These are phyloP conservation scores for Hypomesus transpacificus DNA, from an alignment of 2,113 vertebrate genomes.

Conservation along the genomic window DNA sequence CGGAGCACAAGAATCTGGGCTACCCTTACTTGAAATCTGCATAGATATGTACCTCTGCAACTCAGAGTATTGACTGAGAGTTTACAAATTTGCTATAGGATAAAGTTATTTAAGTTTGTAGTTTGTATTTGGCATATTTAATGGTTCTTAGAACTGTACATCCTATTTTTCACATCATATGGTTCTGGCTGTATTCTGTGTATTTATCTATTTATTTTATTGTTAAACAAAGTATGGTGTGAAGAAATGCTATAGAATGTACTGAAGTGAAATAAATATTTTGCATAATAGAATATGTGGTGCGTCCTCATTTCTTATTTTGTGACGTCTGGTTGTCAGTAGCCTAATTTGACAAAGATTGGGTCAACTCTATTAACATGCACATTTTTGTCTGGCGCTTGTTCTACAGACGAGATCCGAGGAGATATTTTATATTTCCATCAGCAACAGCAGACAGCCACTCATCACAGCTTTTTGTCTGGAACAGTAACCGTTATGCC, in stretches of 20 bases:
- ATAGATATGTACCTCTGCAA: conserved; percentile 23
- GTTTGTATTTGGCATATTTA: background rate
- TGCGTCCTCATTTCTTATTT: background rate
- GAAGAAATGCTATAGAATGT: conserved; percentile 38
- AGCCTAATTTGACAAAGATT: no score
- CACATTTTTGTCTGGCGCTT: no score
- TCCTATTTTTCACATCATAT: conserved; percentile 25
- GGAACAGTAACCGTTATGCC: no score
- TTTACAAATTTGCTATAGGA: conserved; percentile 37
- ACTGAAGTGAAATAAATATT: conserved; percentile 61
- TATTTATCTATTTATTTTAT: conserved; percentile 59
- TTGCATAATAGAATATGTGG: conserved; percentile 56
- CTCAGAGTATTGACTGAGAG: conserved; percentile 22
- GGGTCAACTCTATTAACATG: no score
- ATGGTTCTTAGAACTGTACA: conserved; percentile 37
- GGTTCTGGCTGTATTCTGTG: conserved; percentile 36
- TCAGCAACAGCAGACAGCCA: background rate
- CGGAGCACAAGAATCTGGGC: conserved; percentile 12
- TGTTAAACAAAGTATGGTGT: conserved; percentile 13
- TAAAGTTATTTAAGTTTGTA: conserved; percentile 13
- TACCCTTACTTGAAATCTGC: conserved; percentile 36
- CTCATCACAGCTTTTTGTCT: background rate
- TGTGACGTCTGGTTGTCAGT: background rate
- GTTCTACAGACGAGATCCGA: no score
- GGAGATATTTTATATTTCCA: no score